A percentile compares a stretch with the other conserved stretches of the same genome.
Conservation (phyloP, 2,113 vertebrate genomes). For the Chaetops frenatus region DNA sequence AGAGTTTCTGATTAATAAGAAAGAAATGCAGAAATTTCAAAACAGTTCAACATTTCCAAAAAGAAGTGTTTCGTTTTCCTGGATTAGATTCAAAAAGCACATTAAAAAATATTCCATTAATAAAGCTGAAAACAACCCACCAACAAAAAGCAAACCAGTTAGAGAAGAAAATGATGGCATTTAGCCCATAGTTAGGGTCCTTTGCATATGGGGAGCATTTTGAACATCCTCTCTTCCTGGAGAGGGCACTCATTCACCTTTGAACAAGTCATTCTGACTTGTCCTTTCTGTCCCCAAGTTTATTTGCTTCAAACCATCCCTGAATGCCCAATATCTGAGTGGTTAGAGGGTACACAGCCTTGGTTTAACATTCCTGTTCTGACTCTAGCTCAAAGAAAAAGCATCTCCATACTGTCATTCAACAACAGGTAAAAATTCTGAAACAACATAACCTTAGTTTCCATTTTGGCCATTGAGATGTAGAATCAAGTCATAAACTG, state of each 20-base stretch:
- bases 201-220: background rate
- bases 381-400: background rate
- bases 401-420: background rate
- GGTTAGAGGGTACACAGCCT: background rate
- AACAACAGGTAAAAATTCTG: background rate
- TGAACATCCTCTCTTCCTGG: background rate
- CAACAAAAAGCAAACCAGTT: background rate
- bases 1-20: background rate
- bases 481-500: background rate
- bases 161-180: background rate
- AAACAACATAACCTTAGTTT: background rate
- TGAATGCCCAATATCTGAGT: background rate
- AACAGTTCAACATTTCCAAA: background rate
- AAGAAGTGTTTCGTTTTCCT: background rate
- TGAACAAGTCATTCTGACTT: background rate
- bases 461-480: background rate
- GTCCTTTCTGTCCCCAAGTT: background rate
- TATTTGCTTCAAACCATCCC: background rate
- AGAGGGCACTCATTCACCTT: constrained; percentile 48
- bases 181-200: background rate
- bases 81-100: background rate
- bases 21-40: constrained; percentile 26
- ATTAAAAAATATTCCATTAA: constrained; percentile 1
- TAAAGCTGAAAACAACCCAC: background rate
- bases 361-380: background rate